A percentile compares a stretch with the other conserved stretches of the same genome.
These are phyloP conservation scores for Eurois occulta DNA, from an alignment of 2,888 invertebrate species.

Conservation along the genomic window DNA sequence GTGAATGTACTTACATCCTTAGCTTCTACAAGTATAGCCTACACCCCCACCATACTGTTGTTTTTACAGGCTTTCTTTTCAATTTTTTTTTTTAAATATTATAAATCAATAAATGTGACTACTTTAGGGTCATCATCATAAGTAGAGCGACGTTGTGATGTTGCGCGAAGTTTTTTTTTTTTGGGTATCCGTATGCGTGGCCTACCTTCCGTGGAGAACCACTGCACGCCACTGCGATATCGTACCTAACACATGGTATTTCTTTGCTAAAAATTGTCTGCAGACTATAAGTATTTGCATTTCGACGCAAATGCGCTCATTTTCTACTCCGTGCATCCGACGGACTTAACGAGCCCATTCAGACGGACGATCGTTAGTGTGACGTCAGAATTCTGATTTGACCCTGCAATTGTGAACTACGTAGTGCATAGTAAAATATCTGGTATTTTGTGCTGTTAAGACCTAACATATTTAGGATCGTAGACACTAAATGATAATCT, in stretches of 20 bases:
- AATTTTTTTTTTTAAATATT: too few species aligned
- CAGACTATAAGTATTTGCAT: background rate
- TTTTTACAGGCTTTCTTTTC: too few species aligned
- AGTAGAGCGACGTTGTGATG: too few species aligned
- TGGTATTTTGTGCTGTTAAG: background rate
- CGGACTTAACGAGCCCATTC: slow-evolving; percentile 68
- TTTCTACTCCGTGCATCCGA: slow-evolving; percentile 42
- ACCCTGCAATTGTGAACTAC: slow-evolving; percentile 33
- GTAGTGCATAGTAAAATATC: background rate
- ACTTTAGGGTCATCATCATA: too few species aligned
- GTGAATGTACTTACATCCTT: too few species aligned
- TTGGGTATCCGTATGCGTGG: too few species aligned
- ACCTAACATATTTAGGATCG: background rate
- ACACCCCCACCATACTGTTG: too few species aligned
- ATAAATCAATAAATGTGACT: too few species aligned
- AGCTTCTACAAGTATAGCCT: too few species aligned
- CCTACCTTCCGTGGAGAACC: too few species aligned
- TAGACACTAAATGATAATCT: background rate
- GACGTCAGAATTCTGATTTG: slow-evolving; percentile 63
- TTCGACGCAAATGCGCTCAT: slow-evolving; percentile 1
- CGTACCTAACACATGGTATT: background rate
- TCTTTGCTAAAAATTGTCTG: background rate
- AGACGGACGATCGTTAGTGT: slow-evolving; percentile 53
- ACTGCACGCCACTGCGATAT: too few species aligned
- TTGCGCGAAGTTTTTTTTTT: too few species aligned